Conservation (phyloP, 23 tunicate genomes). For the Aplidium turbinatum region DNA sequence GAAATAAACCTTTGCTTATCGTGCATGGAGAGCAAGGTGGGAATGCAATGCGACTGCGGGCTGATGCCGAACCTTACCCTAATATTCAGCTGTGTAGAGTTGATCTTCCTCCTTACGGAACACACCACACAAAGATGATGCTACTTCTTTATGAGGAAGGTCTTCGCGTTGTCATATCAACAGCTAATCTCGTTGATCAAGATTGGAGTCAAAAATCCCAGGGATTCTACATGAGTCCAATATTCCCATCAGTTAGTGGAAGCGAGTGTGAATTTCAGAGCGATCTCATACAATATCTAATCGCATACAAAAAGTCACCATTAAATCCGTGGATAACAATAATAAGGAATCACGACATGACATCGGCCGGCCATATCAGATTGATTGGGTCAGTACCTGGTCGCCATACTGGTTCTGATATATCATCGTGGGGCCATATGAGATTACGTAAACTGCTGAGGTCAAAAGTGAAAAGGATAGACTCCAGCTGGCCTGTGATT, state of each 20-base stretch:
- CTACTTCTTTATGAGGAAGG: constrained; percentile 55
- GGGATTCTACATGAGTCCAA: constrained; percentile 86
- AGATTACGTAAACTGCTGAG: constrained; percentile 50
- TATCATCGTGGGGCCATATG: constrained; percentile 78
- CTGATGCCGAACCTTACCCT: constrained; percentile 12
- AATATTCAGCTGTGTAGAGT: constrained; percentile 63
- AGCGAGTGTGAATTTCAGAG: neutral
- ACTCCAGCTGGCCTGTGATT: constrained; percentile 77
- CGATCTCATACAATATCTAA: constrained; percentile 64
- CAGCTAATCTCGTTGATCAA: constrained; percentile 69
- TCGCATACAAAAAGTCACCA: constrained; percentile 42
- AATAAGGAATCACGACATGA: constrained; percentile 55
- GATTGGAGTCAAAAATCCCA: constrained; percentile 89
- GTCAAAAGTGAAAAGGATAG: constrained; percentile 24
- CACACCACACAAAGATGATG: constrained; percentile 98
- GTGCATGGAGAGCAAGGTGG: constrained; percentile 76
- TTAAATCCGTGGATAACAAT: constrained; percentile 61
- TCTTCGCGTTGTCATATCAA: constrained; percentile 67
- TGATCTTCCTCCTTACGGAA: constrained; percentile 88
- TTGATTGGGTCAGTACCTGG: constrained; percentile 88
- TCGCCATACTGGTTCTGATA: constrained; percentile 48
- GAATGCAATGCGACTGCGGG: constrained; percentile 11
- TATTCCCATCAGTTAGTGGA: constrained; percentile 18
- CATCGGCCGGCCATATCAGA: constrained; percentile 47
- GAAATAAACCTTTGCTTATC: constrained; percentile 58